phyloP scores from a whole-genome alignment of 1,140 invertebrate species.

The Bombus haemorrhoidalis region DNA sequence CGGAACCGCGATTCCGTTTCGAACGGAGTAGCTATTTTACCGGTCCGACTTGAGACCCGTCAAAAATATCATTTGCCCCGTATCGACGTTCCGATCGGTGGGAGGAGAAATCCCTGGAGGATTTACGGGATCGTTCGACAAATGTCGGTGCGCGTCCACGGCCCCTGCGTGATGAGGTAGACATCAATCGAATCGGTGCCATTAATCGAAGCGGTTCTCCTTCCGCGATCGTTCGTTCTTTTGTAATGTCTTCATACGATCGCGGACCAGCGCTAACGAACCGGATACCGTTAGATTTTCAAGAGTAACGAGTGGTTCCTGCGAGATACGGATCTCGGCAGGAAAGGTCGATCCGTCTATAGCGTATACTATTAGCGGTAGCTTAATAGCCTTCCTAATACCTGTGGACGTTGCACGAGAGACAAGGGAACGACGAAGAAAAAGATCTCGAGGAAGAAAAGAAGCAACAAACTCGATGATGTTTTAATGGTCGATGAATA shows the following conservation, averaged over 20 bases:
- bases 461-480: neutral
- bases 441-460: neutral
- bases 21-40: neutral
- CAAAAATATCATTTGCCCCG: neutral
- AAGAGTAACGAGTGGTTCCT: slow-evolving; percentile 45
- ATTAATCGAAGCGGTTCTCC: neutral
- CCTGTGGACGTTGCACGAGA: neutral
- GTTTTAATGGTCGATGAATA: neutral
- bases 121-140: neutral
- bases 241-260: slow-evolving; percentile 26
- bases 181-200: neutral
- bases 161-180: neutral
- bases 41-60: neutral
- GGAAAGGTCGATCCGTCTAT: too few species aligned
- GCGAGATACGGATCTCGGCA: slow-evolving; percentile 37
- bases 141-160: too few species aligned
- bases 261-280: slow-evolving; percentile 47
- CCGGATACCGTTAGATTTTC: slow-evolving; percentile 62
- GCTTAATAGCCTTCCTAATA: slow-evolving; percentile 57
- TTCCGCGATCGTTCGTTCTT: neutral
- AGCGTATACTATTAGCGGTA: slow-evolving; percentile 48
- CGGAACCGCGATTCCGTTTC: neutral
- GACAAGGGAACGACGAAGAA: neutral
- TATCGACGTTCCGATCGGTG: neutral
- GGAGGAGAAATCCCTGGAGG: neutral